Evolutionary conservation across 2,113 vertebrate species (phyloP), one percentile per base, ranked within the genome.

Genomic region (Aphelocoma coerulescens): DNA sequence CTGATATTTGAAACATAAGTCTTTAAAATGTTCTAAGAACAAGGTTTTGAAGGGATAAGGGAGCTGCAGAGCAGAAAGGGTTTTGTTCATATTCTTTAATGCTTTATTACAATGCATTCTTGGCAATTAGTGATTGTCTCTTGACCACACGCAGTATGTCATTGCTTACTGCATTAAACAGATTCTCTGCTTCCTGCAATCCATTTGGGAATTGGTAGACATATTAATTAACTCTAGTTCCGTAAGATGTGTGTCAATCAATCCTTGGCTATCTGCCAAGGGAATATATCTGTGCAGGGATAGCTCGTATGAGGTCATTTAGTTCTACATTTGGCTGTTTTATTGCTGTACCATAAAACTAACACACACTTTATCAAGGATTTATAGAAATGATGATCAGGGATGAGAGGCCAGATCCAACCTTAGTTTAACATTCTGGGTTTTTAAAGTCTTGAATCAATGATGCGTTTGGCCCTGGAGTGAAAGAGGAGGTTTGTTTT

Each of bases 171-270:
- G 76, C 94, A 96, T 97, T 98, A 97, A 97, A 94, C 84, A 97
- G 96, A 97, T 98, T 97, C 97, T 98, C 91, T 96, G 91, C 96
- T 98, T 98, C 97, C 97, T 96, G 91, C 95, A 85, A 90, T 95
- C 77, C 97, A 85, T 91, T 97, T 97, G 97, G 97, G 97, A 97
- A 97, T 98, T 97, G 96, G 93, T 95, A 97, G 97, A 96, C 95
- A 65, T 97, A 97, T 98, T 98, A 97, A 98, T 98, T 98, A 98
- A 97, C 91, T 98, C 95, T 81, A 96, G 96, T 93, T 97, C 96
- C 43, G 27, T 97, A 97, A 97, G 97, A 98, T 98, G 54, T 87
- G 77, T 97, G 97, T 98, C 98, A 98, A 83, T 98, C 98, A 98
- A 88, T 97, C 95, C 85, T 93, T 97, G 97, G 97, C 91, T 91